Conservation (phyloP, 2,797 vertebrate species). For the Poecilia picta region DNA sequence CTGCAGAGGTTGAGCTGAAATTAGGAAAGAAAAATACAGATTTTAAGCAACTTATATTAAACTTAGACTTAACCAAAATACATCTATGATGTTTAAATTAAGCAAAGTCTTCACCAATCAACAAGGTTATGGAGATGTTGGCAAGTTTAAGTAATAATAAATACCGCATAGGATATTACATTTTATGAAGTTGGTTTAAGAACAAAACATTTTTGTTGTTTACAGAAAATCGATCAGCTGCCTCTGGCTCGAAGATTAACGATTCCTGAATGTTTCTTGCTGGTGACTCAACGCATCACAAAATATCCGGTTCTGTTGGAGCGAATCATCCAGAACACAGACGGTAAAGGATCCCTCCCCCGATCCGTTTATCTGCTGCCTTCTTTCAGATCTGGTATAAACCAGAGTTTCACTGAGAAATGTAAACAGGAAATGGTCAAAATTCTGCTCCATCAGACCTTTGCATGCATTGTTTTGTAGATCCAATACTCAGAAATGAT, state of each 20-base stretch:
- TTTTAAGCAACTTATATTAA: neutral
- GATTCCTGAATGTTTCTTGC: constrained; percentile 90
- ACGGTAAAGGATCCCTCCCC: constrained; percentile 77
- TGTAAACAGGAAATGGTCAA: neutral
- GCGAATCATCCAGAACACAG: constrained; percentile 90
- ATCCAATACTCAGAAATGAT: neutral
- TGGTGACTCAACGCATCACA: constrained; percentile 95
- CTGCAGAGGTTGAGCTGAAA: neutral
- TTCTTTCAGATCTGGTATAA: neutral
- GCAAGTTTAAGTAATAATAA: neutral
- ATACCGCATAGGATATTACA: neutral
- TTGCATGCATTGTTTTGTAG: neutral
- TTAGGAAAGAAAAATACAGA: neutral
- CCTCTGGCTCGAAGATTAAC: constrained; percentile 87
- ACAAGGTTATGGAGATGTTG: neutral
- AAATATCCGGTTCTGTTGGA: constrained; percentile 96
- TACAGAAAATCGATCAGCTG: constrained; percentile 89
- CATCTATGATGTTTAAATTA: neutral
- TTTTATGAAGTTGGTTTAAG: neutral
- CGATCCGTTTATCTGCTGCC: neutral
- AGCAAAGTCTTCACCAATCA: neutral
- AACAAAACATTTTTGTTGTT: neutral
- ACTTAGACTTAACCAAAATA: neutral
- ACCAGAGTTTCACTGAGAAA: neutral
- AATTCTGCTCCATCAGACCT: neutral